Percentiles rank a stretch among this genome's conserved stretches.
phyloP scores from a whole-genome alignment of 92 coral and sea anemone genomes.

The Hydrozoanthus gracilis region DNA sequence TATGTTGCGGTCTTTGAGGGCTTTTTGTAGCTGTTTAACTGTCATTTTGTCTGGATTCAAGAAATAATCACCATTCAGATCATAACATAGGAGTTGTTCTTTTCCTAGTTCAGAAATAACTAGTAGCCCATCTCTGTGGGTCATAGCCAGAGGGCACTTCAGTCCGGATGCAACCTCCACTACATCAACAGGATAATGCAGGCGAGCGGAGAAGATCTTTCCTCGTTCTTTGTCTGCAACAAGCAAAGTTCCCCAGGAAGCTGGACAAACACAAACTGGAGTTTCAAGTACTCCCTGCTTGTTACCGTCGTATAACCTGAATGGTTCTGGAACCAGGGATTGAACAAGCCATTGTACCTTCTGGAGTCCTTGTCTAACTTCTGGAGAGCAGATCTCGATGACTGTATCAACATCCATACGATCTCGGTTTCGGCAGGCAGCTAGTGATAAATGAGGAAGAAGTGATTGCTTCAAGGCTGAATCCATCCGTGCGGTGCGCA shows the following conservation, averaged over 20 bases:
- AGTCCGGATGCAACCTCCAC: slow-evolving; percentile 55
- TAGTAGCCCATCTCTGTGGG: slow-evolving; percentile 57
- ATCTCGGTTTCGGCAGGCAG: slow-evolving; percentile 67
- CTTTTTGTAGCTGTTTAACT: slow-evolving; percentile 61
- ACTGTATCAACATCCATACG: slow-evolving; percentile 65
- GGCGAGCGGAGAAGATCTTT: slow-evolving; percentile 65
- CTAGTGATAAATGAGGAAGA: slow-evolving; percentile 63
- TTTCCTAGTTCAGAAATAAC: slow-evolving; percentile 66
- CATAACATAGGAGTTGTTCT: slow-evolving; percentile 54
- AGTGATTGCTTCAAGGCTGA: slow-evolving; percentile 52
- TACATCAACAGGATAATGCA: slow-evolving; percentile 69
- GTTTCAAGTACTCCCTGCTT: slow-evolving; percentile 54
- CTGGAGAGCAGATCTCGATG: slow-evolving; percentile 60
- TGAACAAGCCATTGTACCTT: slow-evolving; percentile 50
- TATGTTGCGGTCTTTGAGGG: slow-evolving; percentile 60
- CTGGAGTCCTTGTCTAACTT: slow-evolving; percentile 56
- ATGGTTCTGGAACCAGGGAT: slow-evolving; percentile 54
- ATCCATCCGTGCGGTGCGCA: slow-evolving; percentile 64
- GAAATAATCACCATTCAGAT: slow-evolving; percentile 65
- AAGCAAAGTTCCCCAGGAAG: slow-evolving; percentile 55
- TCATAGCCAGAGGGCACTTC: slow-evolving; percentile 54
- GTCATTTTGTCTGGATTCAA: slow-evolving; percentile 68
- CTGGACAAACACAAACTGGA: slow-evolving; percentile 58
- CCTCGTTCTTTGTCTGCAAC: slow-evolving; percentile 56
- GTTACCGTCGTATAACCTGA: slow-evolving; percentile 59